Base-by-base conservation (phyloP, 2,113 vertebrate genomes). In the Boleophthalmus pectinirostris region DNA sequence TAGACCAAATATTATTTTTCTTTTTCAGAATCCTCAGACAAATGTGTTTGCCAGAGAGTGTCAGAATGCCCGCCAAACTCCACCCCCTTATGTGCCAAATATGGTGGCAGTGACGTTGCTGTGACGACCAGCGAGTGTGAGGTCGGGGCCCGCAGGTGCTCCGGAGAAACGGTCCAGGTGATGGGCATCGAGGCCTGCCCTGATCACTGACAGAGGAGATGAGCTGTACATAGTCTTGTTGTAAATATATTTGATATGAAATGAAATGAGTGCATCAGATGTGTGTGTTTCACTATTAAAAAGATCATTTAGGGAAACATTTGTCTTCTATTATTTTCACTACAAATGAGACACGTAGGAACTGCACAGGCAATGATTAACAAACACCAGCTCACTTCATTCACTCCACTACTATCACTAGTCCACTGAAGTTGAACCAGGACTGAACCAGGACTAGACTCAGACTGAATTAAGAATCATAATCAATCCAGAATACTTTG, bases 121-220 rank as follows among this genome's bases (percentile, higher is more conserved):
- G 77, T 7, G 80, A 95, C 92, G 0, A 91, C 95, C 93, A 94
- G 91, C 0, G 95, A 97, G 76, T 98, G 97, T 0, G 91, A 95
- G 79, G 93, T 87, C 0, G 95, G 95, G 0, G 65, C 73, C 70
- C 91, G 93, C 51, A 89, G 77, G 35, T 98, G 97, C 78, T 79
- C 1, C 0, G 95, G 95, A 1, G 74, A 92, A 72, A 79, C 68
- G 43, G 8, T 98, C 82, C 84, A 68, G 0, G 71, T 97, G 29
- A 80, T 93, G 85, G 79, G 85, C 78, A 88, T 94, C 18, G 82
- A 79, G 1, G 83, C 94, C 20, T 99, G 97, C 24, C 53, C 79
- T 8, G 8, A 58, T 23, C 12, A 6, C n/a, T 45, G 65, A 66
- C 4, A 6, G 33, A 18, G 25, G 23, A 25, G 23, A 15, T 23